Evolutionary conservation across 2,888 invertebrate species (phyloP), one percentile per base, ranked within the genome.

Genomic region (Herminia tarsipennalis): DNA sequence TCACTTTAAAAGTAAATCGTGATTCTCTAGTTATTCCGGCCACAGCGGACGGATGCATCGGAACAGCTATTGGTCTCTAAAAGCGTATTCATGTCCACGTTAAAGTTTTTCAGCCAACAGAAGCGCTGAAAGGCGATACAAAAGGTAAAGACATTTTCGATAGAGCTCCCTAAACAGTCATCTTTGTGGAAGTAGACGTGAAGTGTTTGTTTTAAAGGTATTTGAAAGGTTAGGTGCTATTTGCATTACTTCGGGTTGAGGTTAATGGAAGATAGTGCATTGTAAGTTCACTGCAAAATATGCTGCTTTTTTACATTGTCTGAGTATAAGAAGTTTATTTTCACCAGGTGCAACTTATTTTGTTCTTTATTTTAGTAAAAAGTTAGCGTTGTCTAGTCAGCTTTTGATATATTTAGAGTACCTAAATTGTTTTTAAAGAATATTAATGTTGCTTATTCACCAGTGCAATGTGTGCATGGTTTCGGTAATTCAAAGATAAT

Each of bases 71-170:
- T 66, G 66, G 70, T 65, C 56, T 62, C 74, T 86, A 81, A 86
- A 84, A 85, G 86, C 81, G 73, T 81, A 83, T 78, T 76, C 84
- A 66, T 86, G 85, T 84, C 67, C 67, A 66, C 58, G 56, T 71
- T 73, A 76, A 84, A 81, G 74, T 83, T 82, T 81, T 79, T 64
- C 59, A 57, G 56, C 9, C 46, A 50, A 59, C 52, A 56, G 43
- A 48, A 57, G 27, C 65, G 35, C 38, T 29, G 40, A 55, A 45
- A 54, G 41, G 39, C 48, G 44, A 47, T 64, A 58, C 65, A 47
- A 52, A 36, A 40, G 46, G 46, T 35, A 30, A 35, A 30, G 20
- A 40, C 25, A 40, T 30, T 39, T 38, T 38, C 21, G 29, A 42
- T 42, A 42, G 22, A 17, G 22, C 24, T 42, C 42, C 42, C 35